Conservation (phyloP, 2,113 vertebrate species). For the Rhinopomastus cyanomelas region DNA sequence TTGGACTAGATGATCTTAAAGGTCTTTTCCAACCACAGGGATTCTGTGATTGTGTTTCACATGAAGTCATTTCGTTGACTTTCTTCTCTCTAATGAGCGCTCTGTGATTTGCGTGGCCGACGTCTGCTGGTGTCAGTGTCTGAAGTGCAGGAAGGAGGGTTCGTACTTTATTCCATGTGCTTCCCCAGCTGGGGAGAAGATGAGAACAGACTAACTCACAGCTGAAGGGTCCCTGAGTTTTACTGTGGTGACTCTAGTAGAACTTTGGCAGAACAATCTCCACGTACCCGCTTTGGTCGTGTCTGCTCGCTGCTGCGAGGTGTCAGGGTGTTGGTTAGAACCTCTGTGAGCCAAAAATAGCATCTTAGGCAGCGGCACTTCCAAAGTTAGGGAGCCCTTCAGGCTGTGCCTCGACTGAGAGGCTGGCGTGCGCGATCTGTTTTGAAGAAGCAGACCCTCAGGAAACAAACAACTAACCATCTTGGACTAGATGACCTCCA, state of each 20-base stretch:
- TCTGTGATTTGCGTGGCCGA: not conserved
- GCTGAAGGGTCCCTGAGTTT: not conserved
- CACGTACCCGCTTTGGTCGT: not conserved
- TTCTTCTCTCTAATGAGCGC: not conserved
- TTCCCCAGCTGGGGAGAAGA: not conserved
- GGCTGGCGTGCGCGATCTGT: not conserved
- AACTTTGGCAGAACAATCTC: not conserved
- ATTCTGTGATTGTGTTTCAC: not conserved
- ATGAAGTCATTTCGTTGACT: not conserved
- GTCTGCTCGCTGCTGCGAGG: not conserved
- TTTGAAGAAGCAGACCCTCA: not conserved
- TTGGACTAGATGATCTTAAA: no score
- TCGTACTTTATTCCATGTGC: not conserved
- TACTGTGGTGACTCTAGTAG: not conserved
- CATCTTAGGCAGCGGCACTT: not conserved
- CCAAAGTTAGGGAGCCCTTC: not conserved
- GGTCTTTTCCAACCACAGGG: no score
- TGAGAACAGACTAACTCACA: conserved; percentile 2
- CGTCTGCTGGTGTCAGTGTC: not conserved
- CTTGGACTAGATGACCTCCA: no score
- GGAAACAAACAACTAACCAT: not conserved
- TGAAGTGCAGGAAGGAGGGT: not conserved
- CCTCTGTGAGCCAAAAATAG: not conserved
- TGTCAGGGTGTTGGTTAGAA: not conserved
- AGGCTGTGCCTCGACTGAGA: not conserved